phyloP scores from a whole-genome alignment of 2,888 invertebrate genomes.

The Nomada ferruginata region DNA sequence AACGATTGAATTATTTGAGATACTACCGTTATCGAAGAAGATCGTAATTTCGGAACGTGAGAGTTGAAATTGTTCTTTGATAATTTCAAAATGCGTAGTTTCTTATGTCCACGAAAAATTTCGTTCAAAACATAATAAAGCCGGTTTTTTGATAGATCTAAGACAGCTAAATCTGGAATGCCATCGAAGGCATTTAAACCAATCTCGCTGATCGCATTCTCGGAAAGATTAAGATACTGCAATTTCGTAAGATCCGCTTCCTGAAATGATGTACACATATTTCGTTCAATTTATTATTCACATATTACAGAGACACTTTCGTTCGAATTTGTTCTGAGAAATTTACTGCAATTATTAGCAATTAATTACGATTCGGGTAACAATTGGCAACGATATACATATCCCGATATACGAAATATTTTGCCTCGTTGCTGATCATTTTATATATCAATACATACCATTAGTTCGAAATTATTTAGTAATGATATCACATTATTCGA shows the following conservation, averaged over 20 bases:
- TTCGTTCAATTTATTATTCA: not conserved
- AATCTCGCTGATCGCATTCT: conserved; percentile 84
- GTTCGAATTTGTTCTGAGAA: not conserved
- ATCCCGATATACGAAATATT: not conserved
- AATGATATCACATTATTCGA: conserved; percentile 80
- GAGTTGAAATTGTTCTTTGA: conserved; percentile 80
- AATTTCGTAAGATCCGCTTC: conserved; percentile 78
- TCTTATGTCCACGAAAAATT: conserved; percentile 81
- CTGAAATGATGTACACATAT: conserved; percentile 63
- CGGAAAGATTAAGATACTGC: conserved; percentile 82
- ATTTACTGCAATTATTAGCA: not conserved
- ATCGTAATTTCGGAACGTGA: conserved; percentile 75
- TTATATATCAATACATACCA: conserved; percentile 70
- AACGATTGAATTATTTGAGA: not conserved
- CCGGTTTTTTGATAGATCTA: conserved; percentile 85
- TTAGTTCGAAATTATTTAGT: conserved; percentile 74
- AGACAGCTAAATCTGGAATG: conserved; percentile 82
- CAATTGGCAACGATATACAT: too few relatives aligned
- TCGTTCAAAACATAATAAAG: conserved; percentile 82
- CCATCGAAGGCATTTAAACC: conserved; percentile 83
- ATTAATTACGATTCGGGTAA: not conserved
- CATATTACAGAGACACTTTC: too few relatives aligned
- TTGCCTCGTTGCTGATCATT: not conserved
- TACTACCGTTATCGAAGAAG: conserved; percentile 76
- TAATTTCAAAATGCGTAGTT: conserved; percentile 78